phyloP scores from a whole-genome alignment of 1,140 invertebrate genomes.

The Calliopsis andreniformis region DNA sequence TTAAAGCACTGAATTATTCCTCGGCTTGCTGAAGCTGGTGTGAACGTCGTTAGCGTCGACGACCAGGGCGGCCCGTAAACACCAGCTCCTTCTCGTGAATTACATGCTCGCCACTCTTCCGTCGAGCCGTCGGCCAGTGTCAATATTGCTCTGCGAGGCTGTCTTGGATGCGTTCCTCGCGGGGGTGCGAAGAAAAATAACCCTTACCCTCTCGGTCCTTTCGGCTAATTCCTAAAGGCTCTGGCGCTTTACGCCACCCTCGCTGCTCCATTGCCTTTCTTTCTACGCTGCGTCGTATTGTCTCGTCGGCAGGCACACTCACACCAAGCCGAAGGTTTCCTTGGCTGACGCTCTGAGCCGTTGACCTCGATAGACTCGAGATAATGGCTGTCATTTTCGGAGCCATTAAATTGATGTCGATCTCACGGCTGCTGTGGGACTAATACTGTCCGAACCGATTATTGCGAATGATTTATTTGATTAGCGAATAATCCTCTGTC shows the following conservation, averaged over 20 bases:
- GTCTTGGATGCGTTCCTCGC: constrained; percentile 3
- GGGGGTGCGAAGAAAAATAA: constrained; percentile 5
- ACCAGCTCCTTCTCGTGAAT: constrained; percentile 66
- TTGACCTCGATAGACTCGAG: background rate
- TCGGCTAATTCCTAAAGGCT: background rate
- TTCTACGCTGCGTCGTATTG: too few species aligned
- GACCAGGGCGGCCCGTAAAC: constrained; percentile 66
- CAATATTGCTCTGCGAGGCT: constrained; percentile 49
- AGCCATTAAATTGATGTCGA: constrained; percentile 5
- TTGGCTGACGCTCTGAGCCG: background rate
- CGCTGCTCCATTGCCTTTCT: background rate
- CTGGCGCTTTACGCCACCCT: background rate
- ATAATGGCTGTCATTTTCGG: constrained; percentile 4
- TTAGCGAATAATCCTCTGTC: background rate
- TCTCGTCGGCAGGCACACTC: background rate
- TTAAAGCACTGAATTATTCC: constrained; percentile 79
- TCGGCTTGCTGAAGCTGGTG: constrained; percentile 72
- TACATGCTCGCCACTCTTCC: constrained; percentile 63
- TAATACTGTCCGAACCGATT: background rate
- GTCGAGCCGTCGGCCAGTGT: constrained; percentile 14
- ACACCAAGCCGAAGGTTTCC: background rate
- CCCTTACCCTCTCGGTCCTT: background rate
- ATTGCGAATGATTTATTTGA: constrained; percentile 10
- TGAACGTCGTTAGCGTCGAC: constrained; percentile 73
- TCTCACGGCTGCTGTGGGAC: background rate